Percentiles rank a stretch among this genome's conserved stretches.
phyloP scores from a whole-genome alignment of 2,797 vertebrate genomes.

The Sebastes flavidus region DNA sequence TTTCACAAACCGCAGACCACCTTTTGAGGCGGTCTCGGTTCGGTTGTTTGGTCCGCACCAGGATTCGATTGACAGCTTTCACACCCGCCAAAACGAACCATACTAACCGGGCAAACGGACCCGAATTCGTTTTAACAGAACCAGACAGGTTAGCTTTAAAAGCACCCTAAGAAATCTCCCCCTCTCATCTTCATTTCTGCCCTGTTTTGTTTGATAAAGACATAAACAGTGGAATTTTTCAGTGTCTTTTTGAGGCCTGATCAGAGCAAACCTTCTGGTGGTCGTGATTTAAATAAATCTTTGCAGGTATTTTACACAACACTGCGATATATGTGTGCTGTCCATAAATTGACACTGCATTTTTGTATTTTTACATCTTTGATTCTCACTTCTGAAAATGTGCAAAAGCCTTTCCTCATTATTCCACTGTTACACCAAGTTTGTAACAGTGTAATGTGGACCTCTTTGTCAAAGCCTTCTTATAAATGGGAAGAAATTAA shows the following conservation, averaged over 20 bases:
- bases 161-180: not conserved
- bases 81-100: too few relatives aligned
- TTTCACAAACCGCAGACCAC: too few relatives aligned
- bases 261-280: not conserved
- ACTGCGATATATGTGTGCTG: not conserved
- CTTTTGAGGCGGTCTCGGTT: too few relatives aligned
- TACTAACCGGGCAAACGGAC: too few relatives aligned
- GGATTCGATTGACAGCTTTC: too few relatives aligned
- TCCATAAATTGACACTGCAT: not conserved
- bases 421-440: not conserved
- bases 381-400: not conserved
- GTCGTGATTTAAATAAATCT: not conserved
- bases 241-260: not conserved
- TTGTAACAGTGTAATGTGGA: not conserved
- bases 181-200: not conserved
- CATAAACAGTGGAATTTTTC: not conserved
- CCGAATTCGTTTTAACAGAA: too few relatives aligned
- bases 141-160: too few relatives aligned
- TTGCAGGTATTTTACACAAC: not conserved
- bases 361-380: not conserved
- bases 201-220: not conserved
- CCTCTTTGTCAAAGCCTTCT: not conserved
- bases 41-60: too few relatives aligned
- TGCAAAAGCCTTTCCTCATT: not conserved
- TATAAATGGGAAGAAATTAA: not conserved